A percentile compares a stretch with the other conserved stretches of the same genome.
These are phyloP conservation scores for Phorcus lineatus DNA, from an alignment of 2,888 invertebrate genomes.

Conservation along the genomic window DNA sequence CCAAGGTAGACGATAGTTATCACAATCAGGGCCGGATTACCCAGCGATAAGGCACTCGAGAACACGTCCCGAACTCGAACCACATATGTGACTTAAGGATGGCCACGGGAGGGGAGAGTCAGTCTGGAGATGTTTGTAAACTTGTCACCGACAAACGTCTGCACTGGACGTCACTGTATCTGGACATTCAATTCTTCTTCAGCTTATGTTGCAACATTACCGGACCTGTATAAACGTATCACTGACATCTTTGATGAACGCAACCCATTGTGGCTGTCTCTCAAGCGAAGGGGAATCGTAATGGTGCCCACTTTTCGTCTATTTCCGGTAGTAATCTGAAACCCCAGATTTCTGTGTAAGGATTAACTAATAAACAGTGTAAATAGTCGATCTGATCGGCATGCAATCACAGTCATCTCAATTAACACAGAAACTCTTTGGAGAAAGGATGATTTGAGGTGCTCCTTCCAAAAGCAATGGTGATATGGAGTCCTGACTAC, in stretches of 20 bases:
- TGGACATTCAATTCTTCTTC: background rate
- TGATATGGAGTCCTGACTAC: background rate
- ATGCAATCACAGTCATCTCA: conserved; percentile 17
- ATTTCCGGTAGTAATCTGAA: background rate
- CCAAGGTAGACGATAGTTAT: background rate
- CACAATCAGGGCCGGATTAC: background rate
- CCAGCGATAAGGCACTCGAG: background rate
- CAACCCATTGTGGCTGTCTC: background rate
- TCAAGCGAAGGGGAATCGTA: background rate
- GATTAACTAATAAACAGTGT: conserved; percentile 6
- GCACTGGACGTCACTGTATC: background rate
- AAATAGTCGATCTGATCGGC: background rate
- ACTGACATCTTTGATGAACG: background rate
- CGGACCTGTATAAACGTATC: background rate
- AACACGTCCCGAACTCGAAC: background rate
- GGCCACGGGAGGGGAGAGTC: background rate
- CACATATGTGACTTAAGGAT: background rate
- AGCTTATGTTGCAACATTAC: background rate
- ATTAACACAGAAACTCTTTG: conserved; percentile 4
- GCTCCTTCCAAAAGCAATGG: background rate
- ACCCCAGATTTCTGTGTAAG: background rate
- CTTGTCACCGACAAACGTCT: background rate
- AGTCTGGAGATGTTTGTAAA: background rate
- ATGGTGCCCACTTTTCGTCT: background rate
- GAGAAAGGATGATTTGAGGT: background rate